phyloP scores from a whole-genome alignment of 2,113 vertebrate species.

The Prochilodus magdalenae region DNA sequence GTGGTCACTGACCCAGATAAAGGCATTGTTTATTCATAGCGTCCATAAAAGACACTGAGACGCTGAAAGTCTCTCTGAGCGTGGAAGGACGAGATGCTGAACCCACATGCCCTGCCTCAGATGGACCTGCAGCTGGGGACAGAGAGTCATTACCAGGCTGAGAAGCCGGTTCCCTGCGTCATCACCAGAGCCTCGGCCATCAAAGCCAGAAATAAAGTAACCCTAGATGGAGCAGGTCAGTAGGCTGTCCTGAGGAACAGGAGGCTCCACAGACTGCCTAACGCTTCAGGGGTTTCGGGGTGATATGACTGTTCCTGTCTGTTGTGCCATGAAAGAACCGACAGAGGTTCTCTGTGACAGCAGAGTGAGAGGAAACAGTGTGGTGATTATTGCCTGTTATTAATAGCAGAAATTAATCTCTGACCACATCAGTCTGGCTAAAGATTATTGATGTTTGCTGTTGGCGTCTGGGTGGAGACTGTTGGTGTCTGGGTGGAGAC shows the following conservation, averaged over 20 bases:
- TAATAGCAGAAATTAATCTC: no score
- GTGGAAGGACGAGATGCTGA: background rate
- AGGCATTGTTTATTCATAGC: slow-evolving; percentile 35
- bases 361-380: no score
- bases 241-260: background rate
- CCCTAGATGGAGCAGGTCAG: background rate
- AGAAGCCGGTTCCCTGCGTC: background rate
- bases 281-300: no score
- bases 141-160: background rate
- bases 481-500: no score
- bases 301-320: no score
- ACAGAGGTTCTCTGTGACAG: no score
- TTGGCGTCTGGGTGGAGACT: no score
- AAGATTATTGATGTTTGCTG: no score
- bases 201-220: background rate
- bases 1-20: slow-evolving; percentile 44
- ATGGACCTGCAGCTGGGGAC: background rate
- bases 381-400: no score
- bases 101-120: background rate
- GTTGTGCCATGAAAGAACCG: no score
- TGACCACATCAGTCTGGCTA: no score
- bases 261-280: background rate
- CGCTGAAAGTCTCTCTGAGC: background rate
- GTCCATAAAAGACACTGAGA: slow-evolving; percentile 8
- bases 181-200: background rate